phyloP scores from a whole-genome alignment of 2,797 vertebrate species.

The Rhodeus uyekii region DNA sequence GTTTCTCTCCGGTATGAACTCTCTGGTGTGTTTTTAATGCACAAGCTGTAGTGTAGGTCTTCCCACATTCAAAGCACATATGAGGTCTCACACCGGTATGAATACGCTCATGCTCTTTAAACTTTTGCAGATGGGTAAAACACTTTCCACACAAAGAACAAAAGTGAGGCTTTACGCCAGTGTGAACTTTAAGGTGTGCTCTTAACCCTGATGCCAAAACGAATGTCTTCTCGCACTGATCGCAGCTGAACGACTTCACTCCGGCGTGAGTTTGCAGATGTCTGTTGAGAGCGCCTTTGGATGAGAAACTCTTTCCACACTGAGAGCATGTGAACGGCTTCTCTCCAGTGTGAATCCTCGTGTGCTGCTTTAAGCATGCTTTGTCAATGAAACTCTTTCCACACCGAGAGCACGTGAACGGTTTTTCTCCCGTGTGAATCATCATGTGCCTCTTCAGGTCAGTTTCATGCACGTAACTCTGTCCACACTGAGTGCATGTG shows the following conservation, averaged over 20 bases:
- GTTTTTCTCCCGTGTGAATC: not conserved
- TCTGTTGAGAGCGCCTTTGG: not conserved
- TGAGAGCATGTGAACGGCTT: not conserved
- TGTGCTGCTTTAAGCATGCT: not conserved
- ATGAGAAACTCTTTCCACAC: not conserved
- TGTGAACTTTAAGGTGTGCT: not conserved
- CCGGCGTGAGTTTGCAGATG: not conserved
- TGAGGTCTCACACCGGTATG: too few species aligned
- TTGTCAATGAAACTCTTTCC: not conserved
- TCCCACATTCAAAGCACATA: not conserved
- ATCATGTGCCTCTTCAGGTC: not conserved
- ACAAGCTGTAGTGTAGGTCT: not conserved
- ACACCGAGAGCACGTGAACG: not conserved
- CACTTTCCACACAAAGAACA: too few species aligned
- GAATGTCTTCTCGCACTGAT: constrained; percentile 3
- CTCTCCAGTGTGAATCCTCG: not conserved
- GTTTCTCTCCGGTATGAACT: not conserved
- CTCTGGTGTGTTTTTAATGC: not conserved
- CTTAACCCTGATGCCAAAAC: not conserved
- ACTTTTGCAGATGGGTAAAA: too few species aligned
- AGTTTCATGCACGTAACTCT: not conserved
- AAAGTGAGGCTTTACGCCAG: not conserved
- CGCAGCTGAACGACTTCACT: not conserved
- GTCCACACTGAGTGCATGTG: not conserved
- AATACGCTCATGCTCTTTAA: too few species aligned